Conservation (phyloP, 1,140 invertebrate genomes). For the Leptinotarsa lineolata region DNA sequence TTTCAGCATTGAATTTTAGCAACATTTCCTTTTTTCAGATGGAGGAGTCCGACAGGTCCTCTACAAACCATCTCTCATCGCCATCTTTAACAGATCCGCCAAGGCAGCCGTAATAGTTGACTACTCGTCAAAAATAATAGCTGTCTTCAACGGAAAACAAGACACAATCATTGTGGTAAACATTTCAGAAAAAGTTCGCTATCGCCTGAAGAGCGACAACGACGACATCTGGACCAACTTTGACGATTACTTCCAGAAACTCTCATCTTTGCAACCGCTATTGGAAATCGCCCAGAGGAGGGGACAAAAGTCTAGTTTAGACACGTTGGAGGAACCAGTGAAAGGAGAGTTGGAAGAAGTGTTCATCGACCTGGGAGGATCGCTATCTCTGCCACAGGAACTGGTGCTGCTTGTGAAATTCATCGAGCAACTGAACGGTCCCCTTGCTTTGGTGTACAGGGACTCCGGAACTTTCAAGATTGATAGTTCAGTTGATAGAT, state of each 20-base stretch:
- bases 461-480: neutral
- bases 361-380: too few species aligned
- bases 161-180: neutral
- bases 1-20: too few species aligned
- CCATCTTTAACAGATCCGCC: neutral
- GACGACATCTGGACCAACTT: neutral
- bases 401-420: neutral
- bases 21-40: too few species aligned
- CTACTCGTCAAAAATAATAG: neutral
- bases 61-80: neutral
- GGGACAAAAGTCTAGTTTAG: neutral
- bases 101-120: neutral
- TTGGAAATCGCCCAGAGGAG: neutral
- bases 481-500: neutral
- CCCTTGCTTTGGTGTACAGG: neutral
- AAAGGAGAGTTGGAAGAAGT: too few species aligned
- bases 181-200: neutral
- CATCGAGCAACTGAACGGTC: neutral
- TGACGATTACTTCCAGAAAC: constrained; percentile 7
- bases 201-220: neutral
- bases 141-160: neutral
- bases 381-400: too few species aligned
- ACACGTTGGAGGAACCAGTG: neutral
- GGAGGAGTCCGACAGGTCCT: neutral
- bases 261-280: neutral